Evolutionary conservation across 2,113 vertebrate genomes (phyloP).

Genomic region (Podocnemis expansa): DNA sequence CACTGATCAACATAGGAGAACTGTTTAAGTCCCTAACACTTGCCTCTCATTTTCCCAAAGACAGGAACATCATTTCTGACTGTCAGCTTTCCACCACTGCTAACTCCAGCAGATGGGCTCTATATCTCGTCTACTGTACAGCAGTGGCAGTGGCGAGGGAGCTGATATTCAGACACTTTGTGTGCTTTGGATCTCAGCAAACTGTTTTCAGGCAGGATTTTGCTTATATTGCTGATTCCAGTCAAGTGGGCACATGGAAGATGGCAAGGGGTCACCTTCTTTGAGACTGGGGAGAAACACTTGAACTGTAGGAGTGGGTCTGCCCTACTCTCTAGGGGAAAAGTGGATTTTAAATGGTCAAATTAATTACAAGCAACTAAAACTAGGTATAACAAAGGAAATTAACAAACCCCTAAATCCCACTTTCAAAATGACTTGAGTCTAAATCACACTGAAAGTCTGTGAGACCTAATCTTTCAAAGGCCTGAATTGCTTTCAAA

Average conservation of each 20-base stretch:
- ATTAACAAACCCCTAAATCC: neutral
- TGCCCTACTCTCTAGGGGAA: neutral
- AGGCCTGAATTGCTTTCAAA: neutral
- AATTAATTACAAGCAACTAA: neutral
- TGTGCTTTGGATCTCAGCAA: neutral
- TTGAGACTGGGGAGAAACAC: neutral
- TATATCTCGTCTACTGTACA: neutral
- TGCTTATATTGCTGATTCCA: neutral
- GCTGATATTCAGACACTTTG: neutral
- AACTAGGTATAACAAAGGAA: neutral
- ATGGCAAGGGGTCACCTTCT: neutral
- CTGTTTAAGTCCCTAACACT: neutral
- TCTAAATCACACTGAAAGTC: neutral
- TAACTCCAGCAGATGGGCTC: neutral
- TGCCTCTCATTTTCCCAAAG: neutral
- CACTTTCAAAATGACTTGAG: neutral
- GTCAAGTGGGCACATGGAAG: neutral
- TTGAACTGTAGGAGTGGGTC: neutral
- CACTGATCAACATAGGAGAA: neutral
- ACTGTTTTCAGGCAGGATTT: neutral
- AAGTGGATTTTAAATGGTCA: neutral
- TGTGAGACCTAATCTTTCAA: neutral
- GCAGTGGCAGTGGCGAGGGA: neutral
- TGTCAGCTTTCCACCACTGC: neutral
- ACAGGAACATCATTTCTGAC: neutral